Evolutionary conservation across 1,140 invertebrate genomes (phyloP).

Genomic region (Hormaphis cornu): DNA sequence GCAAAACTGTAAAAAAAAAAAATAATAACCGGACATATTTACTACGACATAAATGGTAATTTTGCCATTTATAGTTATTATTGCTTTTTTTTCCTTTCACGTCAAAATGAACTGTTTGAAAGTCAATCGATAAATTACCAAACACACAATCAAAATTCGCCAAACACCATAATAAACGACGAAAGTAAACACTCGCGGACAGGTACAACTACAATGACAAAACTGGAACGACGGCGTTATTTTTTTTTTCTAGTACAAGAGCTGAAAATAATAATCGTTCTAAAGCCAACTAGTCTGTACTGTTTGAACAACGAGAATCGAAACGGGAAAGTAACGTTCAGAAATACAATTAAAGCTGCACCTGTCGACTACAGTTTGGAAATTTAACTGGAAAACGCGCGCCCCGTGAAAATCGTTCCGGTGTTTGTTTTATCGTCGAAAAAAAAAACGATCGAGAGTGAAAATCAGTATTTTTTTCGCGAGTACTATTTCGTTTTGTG

Average conservation of each 20-base stretch:
- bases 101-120: too few relatives aligned
- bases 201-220: too few relatives aligned
- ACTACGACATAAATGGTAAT: too few relatives aligned
- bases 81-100: too few relatives aligned
- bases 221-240: too few relatives aligned
- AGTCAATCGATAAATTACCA: too few relatives aligned
- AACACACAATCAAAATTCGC: too few relatives aligned
- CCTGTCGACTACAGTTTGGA: neutral
- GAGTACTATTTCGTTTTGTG: neutral
- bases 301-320: neutral
- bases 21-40: too few relatives aligned
- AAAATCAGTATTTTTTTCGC: neutral
- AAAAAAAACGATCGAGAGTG: neutral
- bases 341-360: neutral
- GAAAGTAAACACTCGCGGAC: too few relatives aligned
- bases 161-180: too few relatives aligned
- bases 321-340: neutral
- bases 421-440: neutral
- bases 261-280: neutral
- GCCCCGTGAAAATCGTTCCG: neutral
- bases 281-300: neutral
- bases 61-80: too few relatives aligned
- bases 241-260: neutral
- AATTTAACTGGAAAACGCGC: neutral
- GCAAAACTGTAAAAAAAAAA: too few relatives aligned